phyloP scores from a whole-genome alignment of 2,113 vertebrate genomes.

The Hyperoodon ampullatus region DNA sequence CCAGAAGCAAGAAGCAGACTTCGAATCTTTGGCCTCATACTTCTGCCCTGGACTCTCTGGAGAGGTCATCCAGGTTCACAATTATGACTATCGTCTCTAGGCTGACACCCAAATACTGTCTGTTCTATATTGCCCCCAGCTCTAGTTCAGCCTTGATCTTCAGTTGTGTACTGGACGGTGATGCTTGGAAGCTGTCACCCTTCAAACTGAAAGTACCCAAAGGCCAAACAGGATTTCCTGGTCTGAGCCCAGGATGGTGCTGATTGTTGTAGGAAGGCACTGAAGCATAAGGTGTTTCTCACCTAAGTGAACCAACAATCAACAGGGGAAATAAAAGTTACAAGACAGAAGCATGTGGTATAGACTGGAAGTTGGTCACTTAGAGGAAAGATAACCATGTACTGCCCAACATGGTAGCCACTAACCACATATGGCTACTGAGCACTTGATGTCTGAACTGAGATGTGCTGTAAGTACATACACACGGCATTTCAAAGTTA shows the following conservation, averaged over 20 bases:
- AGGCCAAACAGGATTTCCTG: background rate
- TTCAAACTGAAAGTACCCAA: background rate
- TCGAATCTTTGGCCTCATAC: background rate
- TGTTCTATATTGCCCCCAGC: background rate
- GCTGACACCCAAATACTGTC: background rate
- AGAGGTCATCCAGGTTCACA: background rate
- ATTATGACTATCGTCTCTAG: background rate
- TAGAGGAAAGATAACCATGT: background rate
- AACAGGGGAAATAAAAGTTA: background rate
- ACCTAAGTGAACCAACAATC: background rate
- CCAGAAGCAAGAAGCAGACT: background rate
- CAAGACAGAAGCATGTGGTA: background rate
- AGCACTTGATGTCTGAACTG: background rate
- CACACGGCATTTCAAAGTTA: background rate
- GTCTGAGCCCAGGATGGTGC: background rate
- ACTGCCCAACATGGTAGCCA: background rate
- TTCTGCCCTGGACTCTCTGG: background rate
- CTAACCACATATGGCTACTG: background rate
- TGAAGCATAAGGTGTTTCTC: background rate
- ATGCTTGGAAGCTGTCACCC: background rate
- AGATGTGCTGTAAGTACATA: accelerated
- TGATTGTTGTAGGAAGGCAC: background rate
- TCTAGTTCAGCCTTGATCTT: background rate
- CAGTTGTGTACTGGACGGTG: background rate
- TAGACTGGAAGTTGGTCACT: background rate